Conservation (phyloP, 2,888 invertebrate genomes). For the Protophormia terraenovae region DNA sequence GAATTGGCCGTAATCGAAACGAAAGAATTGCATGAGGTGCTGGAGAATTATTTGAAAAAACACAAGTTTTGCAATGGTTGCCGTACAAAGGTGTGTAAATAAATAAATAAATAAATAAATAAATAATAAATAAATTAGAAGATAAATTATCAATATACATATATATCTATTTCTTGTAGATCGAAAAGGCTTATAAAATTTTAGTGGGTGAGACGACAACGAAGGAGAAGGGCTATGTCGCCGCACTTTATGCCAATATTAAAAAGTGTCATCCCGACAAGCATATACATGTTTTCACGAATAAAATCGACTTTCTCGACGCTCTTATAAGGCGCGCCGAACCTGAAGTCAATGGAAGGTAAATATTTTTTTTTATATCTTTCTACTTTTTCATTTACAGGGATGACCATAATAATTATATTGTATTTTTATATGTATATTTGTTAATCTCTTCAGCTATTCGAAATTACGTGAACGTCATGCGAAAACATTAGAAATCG, state of each 20-base stretch:
- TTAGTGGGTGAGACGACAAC: slow-evolving; percentile 92
- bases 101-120: neutral
- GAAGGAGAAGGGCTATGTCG: slow-evolving; percentile 94
- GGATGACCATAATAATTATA: no score
- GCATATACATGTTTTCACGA: slow-evolving; percentile 92
- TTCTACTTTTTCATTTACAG: no score
- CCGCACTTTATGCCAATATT: slow-evolving; percentile 92
- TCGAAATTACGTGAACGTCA: slow-evolving; percentile 92
- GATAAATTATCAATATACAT: neutral
- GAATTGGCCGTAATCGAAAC: slow-evolving; percentile 94
- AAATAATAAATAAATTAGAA: neutral
- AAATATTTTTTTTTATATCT: slow-evolving; percentile 54
- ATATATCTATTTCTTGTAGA: slow-evolving; percentile 79
- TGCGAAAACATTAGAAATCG: slow-evolving; percentile 97
- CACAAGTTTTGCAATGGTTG: slow-evolving; percentile 97
- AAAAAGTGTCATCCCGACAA: slow-evolving; percentile 92
- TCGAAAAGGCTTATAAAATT: slow-evolving; percentile 90
- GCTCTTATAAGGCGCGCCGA: slow-evolving; percentile 94
- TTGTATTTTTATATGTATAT: no score
- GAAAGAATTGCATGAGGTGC: slow-evolving; percentile 90
- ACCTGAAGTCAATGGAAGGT: slow-evolving; percentile 94
- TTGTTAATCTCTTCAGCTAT: slow-evolving; percentile 73
- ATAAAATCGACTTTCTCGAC: slow-evolving; percentile 93
- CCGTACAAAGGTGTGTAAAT: slow-evolving; percentile 88
- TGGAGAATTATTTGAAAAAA: slow-evolving; percentile 94